These are phyloP conservation scores for Protobothrops mucrosquamatus DNA, from an alignment of 2,113 vertebrate species.

Conservation along the genomic window DNA sequence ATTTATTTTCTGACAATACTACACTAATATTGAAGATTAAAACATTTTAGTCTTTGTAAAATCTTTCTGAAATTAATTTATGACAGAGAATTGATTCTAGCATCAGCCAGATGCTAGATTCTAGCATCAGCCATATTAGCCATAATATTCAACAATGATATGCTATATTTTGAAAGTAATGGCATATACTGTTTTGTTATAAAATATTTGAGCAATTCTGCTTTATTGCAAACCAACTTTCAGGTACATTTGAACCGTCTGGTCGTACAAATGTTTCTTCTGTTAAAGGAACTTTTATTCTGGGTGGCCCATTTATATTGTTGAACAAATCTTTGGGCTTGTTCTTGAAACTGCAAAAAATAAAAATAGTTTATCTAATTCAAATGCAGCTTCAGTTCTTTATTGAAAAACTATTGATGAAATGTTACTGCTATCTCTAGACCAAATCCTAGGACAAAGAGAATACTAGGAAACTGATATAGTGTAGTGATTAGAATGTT, in stretches of 20 bases:
- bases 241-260: neutral
- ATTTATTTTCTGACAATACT: neutral
- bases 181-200: neutral
- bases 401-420: neutral
- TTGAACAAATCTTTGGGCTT: neutral
- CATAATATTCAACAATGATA: neutral
- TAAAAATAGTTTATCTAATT: neutral
- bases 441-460: neutral
- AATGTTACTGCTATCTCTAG: neutral
- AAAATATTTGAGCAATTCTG: neutral
- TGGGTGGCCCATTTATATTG: neutral
- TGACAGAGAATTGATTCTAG: neutral
- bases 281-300: neutral
- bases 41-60: neutral
- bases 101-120: too few relatives aligned
- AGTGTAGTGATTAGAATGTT: neutral
- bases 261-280: neutral
- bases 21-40: neutral
- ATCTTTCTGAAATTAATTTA: neutral
- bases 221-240: neutral
- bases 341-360: neutral
- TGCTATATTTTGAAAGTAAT: neutral
- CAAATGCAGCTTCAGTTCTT: neutral
- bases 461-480: neutral
- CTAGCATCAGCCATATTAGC: neutral